phyloP scores from a whole-genome alignment of 2,797 vertebrate genomes.

The Somateria mollissima region DNA sequence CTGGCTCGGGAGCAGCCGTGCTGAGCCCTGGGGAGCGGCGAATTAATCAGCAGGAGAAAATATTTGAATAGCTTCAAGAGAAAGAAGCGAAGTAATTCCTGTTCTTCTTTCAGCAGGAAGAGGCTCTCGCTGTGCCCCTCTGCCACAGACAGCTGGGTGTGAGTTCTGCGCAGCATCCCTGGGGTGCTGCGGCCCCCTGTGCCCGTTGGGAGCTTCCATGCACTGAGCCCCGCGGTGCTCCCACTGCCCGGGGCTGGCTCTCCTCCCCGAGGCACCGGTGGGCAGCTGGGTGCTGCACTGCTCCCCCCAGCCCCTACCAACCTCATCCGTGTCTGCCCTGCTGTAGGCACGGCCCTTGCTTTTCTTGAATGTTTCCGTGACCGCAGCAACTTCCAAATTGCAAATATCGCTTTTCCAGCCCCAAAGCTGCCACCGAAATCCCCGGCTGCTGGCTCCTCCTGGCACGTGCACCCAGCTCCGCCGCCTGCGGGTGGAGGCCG shows the following conservation, averaged over 20 bases:
- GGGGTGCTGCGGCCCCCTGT: too few species aligned
- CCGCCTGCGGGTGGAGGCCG: accelerated
- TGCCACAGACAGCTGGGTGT: background rate
- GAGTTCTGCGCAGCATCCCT: background rate
- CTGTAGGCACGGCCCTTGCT: background rate
- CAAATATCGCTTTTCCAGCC: background rate
- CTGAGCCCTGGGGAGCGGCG: background rate
- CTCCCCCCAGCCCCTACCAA: too few species aligned
- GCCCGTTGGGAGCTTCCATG: too few species aligned
- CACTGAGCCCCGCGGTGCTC: too few species aligned
- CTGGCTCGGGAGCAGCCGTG: background rate
- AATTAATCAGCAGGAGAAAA: background rate
- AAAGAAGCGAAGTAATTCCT: background rate
- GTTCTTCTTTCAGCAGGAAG: background rate
- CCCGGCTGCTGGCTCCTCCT: background rate
- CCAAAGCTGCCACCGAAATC: background rate
- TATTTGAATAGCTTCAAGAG: background rate
- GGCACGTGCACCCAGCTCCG: accelerated
- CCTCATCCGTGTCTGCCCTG: accelerated
- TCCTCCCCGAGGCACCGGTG: too few species aligned
- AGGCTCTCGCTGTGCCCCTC: background rate
- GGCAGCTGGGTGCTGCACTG: too few species aligned
- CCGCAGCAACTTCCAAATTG: background rate
- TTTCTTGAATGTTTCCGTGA: background rate
- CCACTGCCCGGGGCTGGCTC: too few species aligned